These are phyloP conservation scores for Rhagologus leucostigma DNA, from an alignment of 2,113 vertebrate species.

Conservation along the genomic window DNA sequence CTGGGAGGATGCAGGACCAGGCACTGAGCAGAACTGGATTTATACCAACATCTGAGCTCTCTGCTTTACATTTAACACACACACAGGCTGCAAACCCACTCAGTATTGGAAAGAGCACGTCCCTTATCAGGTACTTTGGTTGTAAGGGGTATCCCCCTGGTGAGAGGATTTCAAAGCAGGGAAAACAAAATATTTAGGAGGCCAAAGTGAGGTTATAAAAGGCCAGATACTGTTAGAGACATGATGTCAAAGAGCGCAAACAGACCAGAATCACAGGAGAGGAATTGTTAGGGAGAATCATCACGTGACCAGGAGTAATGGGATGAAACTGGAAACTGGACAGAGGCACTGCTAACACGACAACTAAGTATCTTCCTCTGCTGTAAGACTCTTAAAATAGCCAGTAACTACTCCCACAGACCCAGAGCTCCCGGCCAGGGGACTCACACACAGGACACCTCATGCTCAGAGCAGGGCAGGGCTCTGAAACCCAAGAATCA, in stretches of 20 bases:
- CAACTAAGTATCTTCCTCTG: background rate
- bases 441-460: background rate
- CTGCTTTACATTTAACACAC: background rate
- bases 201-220: background rate
- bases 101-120: rapidly evolving
- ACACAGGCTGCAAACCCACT: background rate
- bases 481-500: background rate
- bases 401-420: background rate
- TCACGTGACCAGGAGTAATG: background rate
- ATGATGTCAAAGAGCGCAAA: background rate
- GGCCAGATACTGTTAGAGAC: background rate
- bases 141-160: background rate
- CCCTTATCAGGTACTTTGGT: background rate
- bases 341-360: background rate
- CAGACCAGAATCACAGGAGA: background rate
- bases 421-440: background rate
- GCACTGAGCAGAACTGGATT: background rate
- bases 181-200: background rate
- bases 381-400: background rate
- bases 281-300: background rate
- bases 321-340: background rate
- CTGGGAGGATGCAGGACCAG: background rate
- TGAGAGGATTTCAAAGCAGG: background rate
- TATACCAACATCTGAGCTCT: background rate
- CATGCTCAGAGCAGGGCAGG: background rate